phyloP scores from a whole-genome alignment of 2,888 invertebrate species.

The Drosophila atroscutellata region DNA sequence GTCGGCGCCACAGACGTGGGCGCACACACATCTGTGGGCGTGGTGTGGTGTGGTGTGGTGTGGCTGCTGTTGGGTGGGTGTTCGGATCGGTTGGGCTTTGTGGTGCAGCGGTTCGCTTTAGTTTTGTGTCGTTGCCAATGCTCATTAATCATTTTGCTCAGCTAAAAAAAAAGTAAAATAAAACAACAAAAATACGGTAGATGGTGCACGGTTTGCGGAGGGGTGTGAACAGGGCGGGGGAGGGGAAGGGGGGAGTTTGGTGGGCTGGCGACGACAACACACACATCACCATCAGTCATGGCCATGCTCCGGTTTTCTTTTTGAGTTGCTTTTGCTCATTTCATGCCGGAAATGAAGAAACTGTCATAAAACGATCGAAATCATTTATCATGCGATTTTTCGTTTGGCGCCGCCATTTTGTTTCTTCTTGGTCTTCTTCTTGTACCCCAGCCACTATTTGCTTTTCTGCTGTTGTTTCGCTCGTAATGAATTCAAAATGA shows the following conservation, averaged over 20 bases:
- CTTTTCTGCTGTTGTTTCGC: conserved; percentile 11
- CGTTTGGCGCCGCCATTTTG: conserved; percentile 61
- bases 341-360: conserved; percentile 83
- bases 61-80: conserved; percentile 53
- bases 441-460: conserved; percentile 1
- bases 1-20: conserved; percentile 37
- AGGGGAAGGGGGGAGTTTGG: not conserved
- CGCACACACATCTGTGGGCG: conserved; percentile 35
- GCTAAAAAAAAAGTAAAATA: not conserved
- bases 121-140: conserved; percentile 48
- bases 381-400: conserved; percentile 83
- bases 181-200: conserved; percentile 10
- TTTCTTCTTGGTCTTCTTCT: conserved; percentile 19
- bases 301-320: conserved; percentile 51
- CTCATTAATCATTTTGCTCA: conserved; percentile 78
- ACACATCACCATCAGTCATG: conserved; percentile 55
- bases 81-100: conserved; percentile 30
- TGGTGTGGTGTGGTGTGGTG: conserved; percentile 26
- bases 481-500: conserved; percentile 58
- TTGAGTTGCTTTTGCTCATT: conserved; percentile 62
- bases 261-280: not conserved
- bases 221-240: not conserved
- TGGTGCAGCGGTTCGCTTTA: conserved; percentile 10
- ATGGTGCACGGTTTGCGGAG: not conserved
- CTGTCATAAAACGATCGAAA: conserved; percentile 83